Conservation (phyloP, 2,888 invertebrate species). For the Diploptera punctata region DNA sequence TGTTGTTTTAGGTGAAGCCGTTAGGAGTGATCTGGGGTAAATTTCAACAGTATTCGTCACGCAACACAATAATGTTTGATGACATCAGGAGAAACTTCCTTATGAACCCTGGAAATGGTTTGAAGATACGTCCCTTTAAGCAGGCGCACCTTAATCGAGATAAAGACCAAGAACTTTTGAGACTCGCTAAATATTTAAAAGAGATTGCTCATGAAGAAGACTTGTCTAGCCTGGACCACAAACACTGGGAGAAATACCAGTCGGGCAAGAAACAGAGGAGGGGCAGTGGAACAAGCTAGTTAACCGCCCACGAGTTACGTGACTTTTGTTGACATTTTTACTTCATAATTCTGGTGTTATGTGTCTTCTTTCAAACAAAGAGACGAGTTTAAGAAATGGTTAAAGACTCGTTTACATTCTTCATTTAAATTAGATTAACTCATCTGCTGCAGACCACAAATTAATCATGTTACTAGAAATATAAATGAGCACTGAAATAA, state of each 20-base stretch:
- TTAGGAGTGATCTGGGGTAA: slow-evolving; percentile 97
- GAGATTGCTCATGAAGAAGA: slow-evolving; percentile 84
- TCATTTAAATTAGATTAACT: too few relatives aligned
- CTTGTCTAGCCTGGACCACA: slow-evolving; percentile 85
- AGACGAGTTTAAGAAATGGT: too few relatives aligned
- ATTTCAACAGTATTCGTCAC: slow-evolving; percentile 83
- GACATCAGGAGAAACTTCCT: slow-evolving; percentile 94
- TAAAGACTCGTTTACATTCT: too few relatives aligned
- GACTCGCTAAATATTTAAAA: slow-evolving; percentile 80
- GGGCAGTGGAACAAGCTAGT: too few relatives aligned
- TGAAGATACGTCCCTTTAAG: slow-evolving; percentile 88
- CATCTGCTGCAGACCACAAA: too few relatives aligned
- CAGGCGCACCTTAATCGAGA: slow-evolving; percentile 89
- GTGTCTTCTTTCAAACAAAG: too few relatives aligned
- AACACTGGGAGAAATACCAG: slow-evolving; percentile 87
- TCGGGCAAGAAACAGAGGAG: slow-evolving; percentile 51
- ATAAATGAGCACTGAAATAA: too few relatives aligned
- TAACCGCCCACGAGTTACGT: too few relatives aligned
- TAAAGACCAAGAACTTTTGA: slow-evolving; percentile 82
- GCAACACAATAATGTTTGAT: slow-evolving; percentile 98
- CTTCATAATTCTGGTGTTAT: too few relatives aligned
- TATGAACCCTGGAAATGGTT: slow-evolving; percentile 95
- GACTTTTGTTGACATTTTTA: too few relatives aligned
- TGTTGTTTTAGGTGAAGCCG: slow-evolving; percentile 78
- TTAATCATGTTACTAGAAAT: too few relatives aligned